Conservation (phyloP, 2,113 vertebrate species). For the Anolis carolinensis region DNA sequence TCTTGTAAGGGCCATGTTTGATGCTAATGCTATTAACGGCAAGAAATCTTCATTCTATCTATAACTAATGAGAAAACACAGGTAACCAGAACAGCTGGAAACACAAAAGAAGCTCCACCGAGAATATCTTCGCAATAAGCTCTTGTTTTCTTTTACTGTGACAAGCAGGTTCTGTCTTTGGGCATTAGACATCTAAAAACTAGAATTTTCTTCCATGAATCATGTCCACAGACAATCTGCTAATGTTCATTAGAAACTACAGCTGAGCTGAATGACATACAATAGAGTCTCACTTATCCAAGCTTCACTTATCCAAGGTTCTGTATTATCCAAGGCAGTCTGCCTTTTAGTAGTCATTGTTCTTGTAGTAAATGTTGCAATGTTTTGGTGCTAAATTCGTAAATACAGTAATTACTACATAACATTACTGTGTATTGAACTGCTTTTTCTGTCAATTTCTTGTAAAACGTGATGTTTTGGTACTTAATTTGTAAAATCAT, state of each 20-base stretch:
- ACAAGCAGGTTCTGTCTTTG: conserved; percentile 26
- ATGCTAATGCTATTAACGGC: conserved; percentile 57
- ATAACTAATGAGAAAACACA: conserved; percentile 62
- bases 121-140: conserved; percentile 52
- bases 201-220: background rate
- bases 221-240: too few relatives aligned
- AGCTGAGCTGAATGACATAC: background rate
- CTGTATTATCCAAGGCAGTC: too few relatives aligned
- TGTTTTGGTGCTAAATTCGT: too few relatives aligned
- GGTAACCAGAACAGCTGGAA: conserved; percentile 57
- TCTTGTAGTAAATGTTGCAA: too few relatives aligned
- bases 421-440: too few relatives aligned
- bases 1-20: conserved; percentile 58
- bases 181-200: conserved; percentile 33
- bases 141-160: background rate
- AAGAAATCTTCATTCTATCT: conserved; percentile 52
- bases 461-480: too few relatives aligned
- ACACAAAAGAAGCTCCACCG: conserved; percentile 65
- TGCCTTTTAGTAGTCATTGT: too few relatives aligned
- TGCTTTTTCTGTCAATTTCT: too few relatives aligned
- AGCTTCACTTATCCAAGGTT: too few relatives aligned
- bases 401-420: too few relatives aligned
- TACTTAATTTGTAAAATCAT: too few relatives aligned
- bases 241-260: background rate
- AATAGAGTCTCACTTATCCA: too few relatives aligned